These are phyloP conservation scores for Muscina levida DNA, from an alignment of 2,888 invertebrate genomes.

Conservation along the genomic window DNA sequence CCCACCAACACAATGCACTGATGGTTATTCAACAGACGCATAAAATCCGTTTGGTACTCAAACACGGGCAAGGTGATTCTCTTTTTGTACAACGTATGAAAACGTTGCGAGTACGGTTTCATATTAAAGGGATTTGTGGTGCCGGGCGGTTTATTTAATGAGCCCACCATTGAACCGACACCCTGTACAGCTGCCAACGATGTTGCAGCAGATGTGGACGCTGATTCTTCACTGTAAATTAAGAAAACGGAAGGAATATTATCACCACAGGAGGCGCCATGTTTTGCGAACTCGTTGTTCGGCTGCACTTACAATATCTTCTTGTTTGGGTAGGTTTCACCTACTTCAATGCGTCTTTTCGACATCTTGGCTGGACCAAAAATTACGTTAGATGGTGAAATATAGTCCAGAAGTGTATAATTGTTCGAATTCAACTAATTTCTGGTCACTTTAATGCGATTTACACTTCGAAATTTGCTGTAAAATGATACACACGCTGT, in stretches of 20 bases:
- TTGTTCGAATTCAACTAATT: no score
- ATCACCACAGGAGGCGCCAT: conserved; percentile 42
- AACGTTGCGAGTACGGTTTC: conserved; percentile 92
- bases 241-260: not conserved
- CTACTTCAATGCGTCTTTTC: conserved; percentile 91
- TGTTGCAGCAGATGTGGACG: conserved; percentile 56
- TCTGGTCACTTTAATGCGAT: no score
- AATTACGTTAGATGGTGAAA: no score
- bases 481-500: conserved; percentile 66
- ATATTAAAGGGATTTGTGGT: conserved; percentile 90
- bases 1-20: conserved; percentile 98
- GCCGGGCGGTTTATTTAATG: conserved; percentile 77
- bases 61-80: conserved; percentile 97
- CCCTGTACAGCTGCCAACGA: conserved; percentile 47
- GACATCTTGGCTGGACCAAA: conserved; percentile 83
- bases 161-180: conserved; percentile 68
- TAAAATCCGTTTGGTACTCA: conserved; percentile 98
- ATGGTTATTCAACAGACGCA: conserved; percentile 94
- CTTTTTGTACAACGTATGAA: conserved; percentile 93
- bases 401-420: no score
- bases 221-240: conserved; percentile 26
- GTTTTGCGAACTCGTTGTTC: conserved; percentile 19
- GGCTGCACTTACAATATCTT: conserved; percentile 83
- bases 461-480: not conserved
- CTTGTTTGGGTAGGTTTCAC: conserved; percentile 87